Conservation (phyloP, 2,113 vertebrate species). For the Montifringilla adamsi region DNA sequence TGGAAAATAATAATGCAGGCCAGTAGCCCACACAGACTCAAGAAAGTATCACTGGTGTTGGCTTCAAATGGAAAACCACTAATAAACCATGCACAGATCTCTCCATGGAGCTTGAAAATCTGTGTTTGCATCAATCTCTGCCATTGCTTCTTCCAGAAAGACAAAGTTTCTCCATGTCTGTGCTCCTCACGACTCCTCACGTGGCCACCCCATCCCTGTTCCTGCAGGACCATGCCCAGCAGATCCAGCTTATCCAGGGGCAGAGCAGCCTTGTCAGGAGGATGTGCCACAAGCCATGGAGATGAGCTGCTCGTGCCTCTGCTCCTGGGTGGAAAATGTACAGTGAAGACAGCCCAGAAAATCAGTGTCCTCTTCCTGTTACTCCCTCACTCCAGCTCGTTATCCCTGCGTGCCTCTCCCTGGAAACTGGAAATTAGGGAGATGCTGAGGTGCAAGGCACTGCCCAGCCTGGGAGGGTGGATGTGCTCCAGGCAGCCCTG, state of each 20-base stretch:
- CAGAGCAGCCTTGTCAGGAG: neutral
- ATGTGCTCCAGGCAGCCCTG: neutral
- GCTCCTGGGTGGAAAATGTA: neutral
- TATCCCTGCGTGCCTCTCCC: neutral
- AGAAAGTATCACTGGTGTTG: neutral
- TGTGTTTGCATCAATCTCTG: neutral
- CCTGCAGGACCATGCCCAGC: neutral
- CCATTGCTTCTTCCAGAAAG: neutral
- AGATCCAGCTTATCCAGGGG: neutral
- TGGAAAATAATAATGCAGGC: constrained; percentile 14
- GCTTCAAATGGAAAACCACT: neutral
- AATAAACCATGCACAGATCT: neutral
- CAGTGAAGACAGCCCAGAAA: accelerated
- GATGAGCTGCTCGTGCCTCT: neutral
- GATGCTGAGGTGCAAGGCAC: neutral
- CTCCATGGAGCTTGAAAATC: neutral
- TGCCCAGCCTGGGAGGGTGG: neutral
- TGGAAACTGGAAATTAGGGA: neutral
- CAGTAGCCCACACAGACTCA: neutral
- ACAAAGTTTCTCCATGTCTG: neutral
- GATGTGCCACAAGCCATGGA: neutral
- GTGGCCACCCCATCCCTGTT: accelerated
- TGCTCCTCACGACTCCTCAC: neutral
- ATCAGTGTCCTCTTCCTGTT: neutral
- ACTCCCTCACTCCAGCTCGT: neutral